Percentiles rank a stretch among this genome's conserved stretches.
Evolutionary conservation across 1,140 invertebrate genomes (phyloP).

Genomic region (Tetramorium alpestre): DNA sequence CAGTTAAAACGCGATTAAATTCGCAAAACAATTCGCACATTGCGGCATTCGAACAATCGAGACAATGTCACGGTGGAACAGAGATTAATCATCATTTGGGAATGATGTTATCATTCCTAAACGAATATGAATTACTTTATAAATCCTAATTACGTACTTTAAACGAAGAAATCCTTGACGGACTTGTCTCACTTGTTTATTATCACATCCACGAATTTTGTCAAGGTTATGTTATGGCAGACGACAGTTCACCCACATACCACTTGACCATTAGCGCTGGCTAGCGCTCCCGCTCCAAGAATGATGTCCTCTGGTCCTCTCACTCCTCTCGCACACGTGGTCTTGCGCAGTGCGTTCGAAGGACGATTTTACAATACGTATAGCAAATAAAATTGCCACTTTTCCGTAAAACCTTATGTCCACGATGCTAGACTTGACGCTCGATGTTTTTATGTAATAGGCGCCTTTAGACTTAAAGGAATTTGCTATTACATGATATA

Average conservation of each 20-base stretch:
- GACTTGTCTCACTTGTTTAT: slow-evolving; percentile 46
- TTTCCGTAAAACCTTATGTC: too few relatives aligned
- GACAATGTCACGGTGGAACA: background rate
- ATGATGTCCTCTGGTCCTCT: too few relatives aligned
- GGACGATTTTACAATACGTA: too few relatives aligned
- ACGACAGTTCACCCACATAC: slow-evolving; percentile 43
- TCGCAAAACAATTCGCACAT: slow-evolving; percentile 10
- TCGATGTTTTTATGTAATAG: too few relatives aligned
- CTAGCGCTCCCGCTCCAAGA: too few relatives aligned
- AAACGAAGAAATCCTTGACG: background rate
- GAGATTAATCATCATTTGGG: background rate
- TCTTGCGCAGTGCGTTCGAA: too few relatives aligned
- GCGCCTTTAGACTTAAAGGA: too few relatives aligned
- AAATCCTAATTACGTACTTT: background rate
- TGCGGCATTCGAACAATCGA: background rate
- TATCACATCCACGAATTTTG: background rate
- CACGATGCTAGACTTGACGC: too few relatives aligned
- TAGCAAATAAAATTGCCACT: too few relatives aligned
- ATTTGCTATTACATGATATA: too few relatives aligned
- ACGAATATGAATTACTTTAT: background rate
- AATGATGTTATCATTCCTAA: background rate
- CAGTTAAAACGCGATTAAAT: background rate
- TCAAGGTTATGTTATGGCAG: slow-evolving; percentile 64
- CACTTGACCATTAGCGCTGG: background rate
- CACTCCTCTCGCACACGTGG: too few relatives aligned